Evolutionary conservation across 2,113 vertebrate species (phyloP), one percentile per base, ranked within the genome.

Genomic region (Lampris incognitus): DNA sequence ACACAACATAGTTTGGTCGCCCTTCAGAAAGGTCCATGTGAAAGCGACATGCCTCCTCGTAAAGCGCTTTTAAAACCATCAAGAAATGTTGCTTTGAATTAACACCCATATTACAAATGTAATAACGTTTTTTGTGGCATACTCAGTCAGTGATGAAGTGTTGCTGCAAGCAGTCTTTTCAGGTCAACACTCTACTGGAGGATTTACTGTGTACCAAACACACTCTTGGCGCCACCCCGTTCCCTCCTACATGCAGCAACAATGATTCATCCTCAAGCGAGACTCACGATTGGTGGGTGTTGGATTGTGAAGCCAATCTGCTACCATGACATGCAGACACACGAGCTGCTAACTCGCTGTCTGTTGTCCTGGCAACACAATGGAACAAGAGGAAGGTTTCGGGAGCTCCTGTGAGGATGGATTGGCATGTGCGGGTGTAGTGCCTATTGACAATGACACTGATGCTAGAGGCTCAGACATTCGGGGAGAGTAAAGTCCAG

Each of bases 301-400:
- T 10, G 51, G 71, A 72, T 71, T 78, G 81, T 72, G 24, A 83
- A 86, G 82, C 81, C 82, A 90, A 89, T 92, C 89, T 91, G 89
- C 91, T 90, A 83, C 87, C 79, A 89, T 76, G 91, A 90, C 82
- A 88, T 81, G 63, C 58, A 73, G 78, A 85, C 76, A 86, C 46
- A 36, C 82, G 75, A 69, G 76, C 78, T 66, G 73, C 82, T 76
- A 82, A 74, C 72, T 84, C 48, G 59, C 79, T 80, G 88, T 86
- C 90, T 92, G 92, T 92, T 87, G 92, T 88, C 92, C 73, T 91
- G 89, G 89, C 85, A 92, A 92, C 92, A 85, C 10, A 62, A 74
- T 0, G 68, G 79, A 82, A 56, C 75, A 70, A 61, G 85, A 88
- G 90, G 85, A 77, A 86, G 85, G 76, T 67, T 88, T 91, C 63